Evolutionary conservation across 2,888 invertebrate genomes (phyloP), one percentile per base, ranked within the genome.

Genomic region (Drosophila limbata): DNA sequence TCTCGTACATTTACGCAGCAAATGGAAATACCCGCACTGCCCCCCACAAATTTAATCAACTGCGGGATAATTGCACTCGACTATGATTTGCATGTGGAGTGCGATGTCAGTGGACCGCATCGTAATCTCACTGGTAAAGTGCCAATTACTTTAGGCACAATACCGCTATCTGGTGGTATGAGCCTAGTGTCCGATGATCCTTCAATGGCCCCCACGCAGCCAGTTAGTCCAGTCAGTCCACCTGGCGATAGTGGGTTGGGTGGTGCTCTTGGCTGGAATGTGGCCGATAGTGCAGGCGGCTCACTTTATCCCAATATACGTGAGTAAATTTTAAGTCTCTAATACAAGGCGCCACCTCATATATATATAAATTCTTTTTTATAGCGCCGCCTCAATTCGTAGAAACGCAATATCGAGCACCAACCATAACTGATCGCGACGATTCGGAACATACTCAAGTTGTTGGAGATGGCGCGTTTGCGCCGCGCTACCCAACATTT

Each of bases 31-130:
- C 96, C 96, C 3, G 94, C 96, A 4, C 92, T 96, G 83, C 96
- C 96, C 9, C 96, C 96, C 1, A 96, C 96, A 1, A 96, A 96
- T 93, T 93, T 96, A 17, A 94, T 95, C 17, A 95, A 96, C 89
- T 96, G 96, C 88, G 94, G 94, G 56, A 94, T 96, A 47, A 96
- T 96, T 79, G 95, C 96, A 90, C 92, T 96, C 81, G 95, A 95
- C 88, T 96, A 96, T 92, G 94, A 95, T 83, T 91, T 96, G 39
- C 94, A 95, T 93, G 95, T 96, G 90, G 94, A 94, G 83, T 94
- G 95, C 73, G 93, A 93, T 51, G 94, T 95, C 1, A 93, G 94
- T 31, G 95, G 95, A 19, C 93, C 94, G 83, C 95, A 96, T 83
- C 92, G 94, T 73, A 95, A 96, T 90, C 91, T 96, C 77, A 93